Conservation (phyloP, 2,797 vertebrate species). For the Staurois parvus region DNA sequence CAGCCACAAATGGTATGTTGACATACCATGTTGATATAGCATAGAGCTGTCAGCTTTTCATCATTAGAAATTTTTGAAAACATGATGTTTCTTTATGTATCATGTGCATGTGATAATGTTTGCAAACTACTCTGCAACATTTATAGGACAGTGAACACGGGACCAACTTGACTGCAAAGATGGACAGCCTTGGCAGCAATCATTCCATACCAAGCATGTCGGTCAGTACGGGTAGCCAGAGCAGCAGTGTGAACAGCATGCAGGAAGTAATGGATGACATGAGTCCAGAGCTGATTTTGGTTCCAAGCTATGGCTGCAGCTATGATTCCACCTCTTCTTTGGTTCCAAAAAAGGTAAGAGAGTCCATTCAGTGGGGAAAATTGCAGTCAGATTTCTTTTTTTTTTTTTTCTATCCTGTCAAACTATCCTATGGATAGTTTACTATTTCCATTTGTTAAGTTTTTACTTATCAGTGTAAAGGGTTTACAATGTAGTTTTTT, state of each 20-base stretch:
- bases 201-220: constrained; percentile 96
- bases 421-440: no score
- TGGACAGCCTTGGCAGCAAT: constrained; percentile 97
- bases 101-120: constrained; percentile 14
- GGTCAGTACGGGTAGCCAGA: constrained; percentile 95
- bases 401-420: not conserved
- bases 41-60: not conserved
- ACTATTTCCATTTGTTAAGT: no score
- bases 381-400: not conserved
- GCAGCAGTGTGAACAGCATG: constrained; percentile 98
- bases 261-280: constrained; percentile 95
- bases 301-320: constrained; percentile 87
- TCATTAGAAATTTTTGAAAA: not conserved
- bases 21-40: not conserved
- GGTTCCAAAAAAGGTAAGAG: constrained; percentile 89
- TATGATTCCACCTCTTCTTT: constrained; percentile 83
- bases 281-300: constrained; percentile 87
- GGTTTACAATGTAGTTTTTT: no score
- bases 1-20: no score
- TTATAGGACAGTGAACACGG: constrained; percentile 93
- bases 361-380: not conserved
- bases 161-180: constrained; percentile 84
- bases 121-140: constrained; percentile 30
- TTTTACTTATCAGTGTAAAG: no score
- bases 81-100: not conserved